Evolutionary conservation across 2,888 invertebrate species (phyloP), one percentile per base, ranked within the genome.

Genomic region (Mythimna vitellina): DNA sequence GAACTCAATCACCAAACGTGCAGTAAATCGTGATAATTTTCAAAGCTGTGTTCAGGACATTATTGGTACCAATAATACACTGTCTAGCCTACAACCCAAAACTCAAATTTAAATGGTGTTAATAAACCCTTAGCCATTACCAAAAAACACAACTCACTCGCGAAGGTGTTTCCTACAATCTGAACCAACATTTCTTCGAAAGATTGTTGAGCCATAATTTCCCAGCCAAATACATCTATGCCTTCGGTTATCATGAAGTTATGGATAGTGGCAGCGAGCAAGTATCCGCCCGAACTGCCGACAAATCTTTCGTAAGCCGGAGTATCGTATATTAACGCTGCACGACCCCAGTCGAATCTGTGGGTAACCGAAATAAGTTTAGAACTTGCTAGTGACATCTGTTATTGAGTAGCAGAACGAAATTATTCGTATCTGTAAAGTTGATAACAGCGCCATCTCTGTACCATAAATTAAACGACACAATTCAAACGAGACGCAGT

Each of bases 271-370:
- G 97, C 97, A 94, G 98, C 98, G 92, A 98, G 97, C 29, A 99
- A 95, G 84, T 97, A 97, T 84, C 99, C 99, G 9, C 98, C 98
- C 77, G 97, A 96, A 17, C 95, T 94, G 0, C 98, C 98, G 10
- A 97, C 97, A 0, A 97, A 95, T 84, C 97, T 96, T 58, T 95
- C 93, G 86, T 97, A 97, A 0, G 98, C 98, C 75, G 97, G 96
- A 17, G 97, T 97, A 84, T 98, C 98, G 92, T 98, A 99, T 81
- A 99, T 94, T 72, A 98, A 94, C 58, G 97, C 97, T 1, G 97
- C 95, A 83, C 97, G 97, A 10, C 94, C 95, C 98, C 98, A 99
- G 53, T 96, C 94, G 91, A 97, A 97, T 88, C 98, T 98, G 93
- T 84, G 75, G 78, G 83, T 73, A 78, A 80, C 65, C 72, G 64